phyloP scores from a whole-genome alignment of 2,113 vertebrate genomes.

The Bambusicola thoracicus region DNA sequence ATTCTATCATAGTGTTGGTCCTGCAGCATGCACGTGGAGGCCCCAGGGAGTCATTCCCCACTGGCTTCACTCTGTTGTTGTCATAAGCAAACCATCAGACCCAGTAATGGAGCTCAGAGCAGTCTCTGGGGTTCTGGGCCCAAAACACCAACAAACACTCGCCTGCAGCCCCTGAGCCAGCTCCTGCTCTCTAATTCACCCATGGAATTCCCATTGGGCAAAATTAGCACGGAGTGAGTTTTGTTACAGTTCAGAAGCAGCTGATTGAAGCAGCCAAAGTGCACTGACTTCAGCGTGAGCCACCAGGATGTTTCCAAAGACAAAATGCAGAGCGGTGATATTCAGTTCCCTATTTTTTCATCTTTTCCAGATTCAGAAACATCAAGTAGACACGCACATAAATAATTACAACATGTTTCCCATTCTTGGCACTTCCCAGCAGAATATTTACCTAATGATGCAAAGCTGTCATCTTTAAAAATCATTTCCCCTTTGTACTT shows the following conservation, averaged over 20 bases:
- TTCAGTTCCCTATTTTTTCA: rapidly evolving
- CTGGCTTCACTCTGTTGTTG: background rate
- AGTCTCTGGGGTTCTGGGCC: background rate
- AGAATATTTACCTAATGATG: background rate
- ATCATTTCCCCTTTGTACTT: background rate
- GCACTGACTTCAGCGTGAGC: background rate
- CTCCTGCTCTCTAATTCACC: background rate
- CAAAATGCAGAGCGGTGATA: background rate
- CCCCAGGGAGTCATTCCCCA: background rate
- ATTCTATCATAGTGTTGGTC: background rate
- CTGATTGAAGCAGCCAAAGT: background rate
- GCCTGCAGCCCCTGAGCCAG: background rate
- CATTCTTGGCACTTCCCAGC: background rate
- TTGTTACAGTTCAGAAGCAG: background rate
- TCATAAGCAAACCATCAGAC: background rate
- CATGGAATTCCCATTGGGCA: background rate
- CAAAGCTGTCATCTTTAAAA: background rate
- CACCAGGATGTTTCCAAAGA: background rate
- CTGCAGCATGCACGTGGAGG: background rate
- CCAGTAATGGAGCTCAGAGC: background rate
- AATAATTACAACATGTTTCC: background rate
- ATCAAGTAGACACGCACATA: background rate
- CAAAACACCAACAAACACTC: background rate
- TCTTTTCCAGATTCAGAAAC: background rate
- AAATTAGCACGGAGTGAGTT: background rate